These are phyloP conservation scores for Rutilus rutilus DNA, from an alignment of 2,113 vertebrate genomes.

Conservation along the genomic window DNA sequence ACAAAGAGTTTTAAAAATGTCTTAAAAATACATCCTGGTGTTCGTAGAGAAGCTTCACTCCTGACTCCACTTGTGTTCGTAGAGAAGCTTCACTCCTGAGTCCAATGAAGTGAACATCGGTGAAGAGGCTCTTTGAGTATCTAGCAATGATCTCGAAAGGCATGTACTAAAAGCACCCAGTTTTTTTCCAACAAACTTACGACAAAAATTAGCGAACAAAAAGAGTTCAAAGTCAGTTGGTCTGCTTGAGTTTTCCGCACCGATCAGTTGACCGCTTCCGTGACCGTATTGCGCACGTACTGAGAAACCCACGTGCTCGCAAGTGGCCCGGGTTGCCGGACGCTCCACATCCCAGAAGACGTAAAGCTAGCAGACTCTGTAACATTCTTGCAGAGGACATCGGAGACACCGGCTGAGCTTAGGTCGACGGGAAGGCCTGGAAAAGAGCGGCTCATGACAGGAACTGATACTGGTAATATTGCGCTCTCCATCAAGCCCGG, in stretches of 20 bases:
- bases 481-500: slow-evolving; percentile 63
- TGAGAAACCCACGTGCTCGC: slow-evolving; percentile 70
- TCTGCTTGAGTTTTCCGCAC: neutral
- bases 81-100: neutral
- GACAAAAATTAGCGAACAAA: slow-evolving; percentile 1
- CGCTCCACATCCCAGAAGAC: slow-evolving; percentile 67
- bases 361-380: slow-evolving; percentile 54
- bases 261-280: slow-evolving; percentile 73
- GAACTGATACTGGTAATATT: slow-evolving; percentile 52
- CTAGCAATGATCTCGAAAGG: slow-evolving; percentile 10
- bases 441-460: slow-evolving; percentile 51
- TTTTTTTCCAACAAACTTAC: neutral
- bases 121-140: neutral
- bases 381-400: slow-evolving; percentile 10
- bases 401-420: neutral
- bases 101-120: neutral
- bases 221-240: neutral
- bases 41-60: neutral
- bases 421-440: slow-evolving; percentile 19
- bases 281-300: slow-evolving; percentile 69
- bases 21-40: slow-evolving; percentile 29
- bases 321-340: slow-evolving; percentile 63
- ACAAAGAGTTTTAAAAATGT: slow-evolving; percentile 15
- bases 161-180: neutral
- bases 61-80: too few species aligned